Percentiles rank a stretch among this genome's conserved stretches.
Conservation (phyloP, 2,113 vertebrate genomes). For the Catagonus wagneri region DNA sequence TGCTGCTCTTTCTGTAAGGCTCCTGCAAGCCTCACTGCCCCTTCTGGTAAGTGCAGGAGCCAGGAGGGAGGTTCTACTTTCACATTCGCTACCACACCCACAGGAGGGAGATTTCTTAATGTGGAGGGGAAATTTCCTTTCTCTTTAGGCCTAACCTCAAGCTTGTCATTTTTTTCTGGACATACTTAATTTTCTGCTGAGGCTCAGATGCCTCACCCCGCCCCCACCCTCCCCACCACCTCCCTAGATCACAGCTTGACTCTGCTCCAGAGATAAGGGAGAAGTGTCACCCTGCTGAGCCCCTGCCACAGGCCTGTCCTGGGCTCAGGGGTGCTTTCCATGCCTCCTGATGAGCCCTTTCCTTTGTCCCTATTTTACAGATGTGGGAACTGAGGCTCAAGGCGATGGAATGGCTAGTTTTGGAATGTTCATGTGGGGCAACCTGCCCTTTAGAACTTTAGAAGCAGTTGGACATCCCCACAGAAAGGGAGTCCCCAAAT, state of each 20-base stretch:
- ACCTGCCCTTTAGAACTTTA: background rate
- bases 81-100: conserved; percentile 51
- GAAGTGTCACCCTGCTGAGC: background rate
- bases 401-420: background rate
- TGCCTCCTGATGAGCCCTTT: fast-evolving
- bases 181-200: background rate
- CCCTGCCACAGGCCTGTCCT: background rate
- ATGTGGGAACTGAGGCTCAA: background rate
- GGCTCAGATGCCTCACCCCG: background rate
- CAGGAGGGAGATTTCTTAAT: conserved; percentile 50
- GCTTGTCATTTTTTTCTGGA: background rate
- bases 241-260: background rate
- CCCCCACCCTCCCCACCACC: background rate
- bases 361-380: background rate
- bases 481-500: background rate
- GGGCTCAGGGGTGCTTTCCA: fast-evolving
- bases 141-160: background rate
- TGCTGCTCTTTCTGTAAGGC: conserved; percentile 73
- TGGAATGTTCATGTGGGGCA: background rate
- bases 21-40: conserved; percentile 58
- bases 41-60: conserved; percentile 76
- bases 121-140: conserved; percentile 47
- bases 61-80: conserved; percentile 62
- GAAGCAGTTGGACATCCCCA: background rate
- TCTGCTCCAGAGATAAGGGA: background rate